Evolutionary conservation across 2,888 invertebrate genomes (phyloP).

Genomic region (Kuschelorhynchus macadamiae): DNA sequence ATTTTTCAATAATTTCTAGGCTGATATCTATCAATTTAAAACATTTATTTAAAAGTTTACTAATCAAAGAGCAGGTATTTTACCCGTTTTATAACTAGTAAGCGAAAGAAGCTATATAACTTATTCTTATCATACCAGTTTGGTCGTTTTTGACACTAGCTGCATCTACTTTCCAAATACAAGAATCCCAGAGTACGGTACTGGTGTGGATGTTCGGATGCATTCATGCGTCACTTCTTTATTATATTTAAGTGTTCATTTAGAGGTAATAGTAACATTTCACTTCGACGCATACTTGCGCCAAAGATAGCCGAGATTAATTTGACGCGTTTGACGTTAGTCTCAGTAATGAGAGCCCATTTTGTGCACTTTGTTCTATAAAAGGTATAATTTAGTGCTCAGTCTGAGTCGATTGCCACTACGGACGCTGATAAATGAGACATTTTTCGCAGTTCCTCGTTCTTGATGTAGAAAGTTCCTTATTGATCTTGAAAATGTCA

Average conservation of each 20-base stretch:
- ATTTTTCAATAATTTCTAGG: too few relatives aligned
- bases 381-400: constrained; percentile 21
- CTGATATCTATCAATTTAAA: too few relatives aligned
- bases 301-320: constrained; percentile 12
- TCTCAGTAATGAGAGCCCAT: constrained; percentile 18
- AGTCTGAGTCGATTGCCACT: constrained; percentile 4
- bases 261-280: constrained; percentile 24
- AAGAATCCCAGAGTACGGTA: not conserved
- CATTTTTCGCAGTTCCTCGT: constrained; percentile 11
- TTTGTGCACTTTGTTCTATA: constrained; percentile 13
- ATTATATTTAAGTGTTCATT: constrained; percentile 11
- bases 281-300: constrained; percentile 19
- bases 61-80: too few relatives aligned
- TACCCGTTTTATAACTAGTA: too few relatives aligned
- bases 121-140: too few relatives aligned
- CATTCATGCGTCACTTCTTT: constrained; percentile 19
- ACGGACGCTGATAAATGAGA: constrained; percentile 17
- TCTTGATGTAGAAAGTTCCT: constrained; percentile 16
- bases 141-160: too few relatives aligned
- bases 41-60: too few relatives aligned
- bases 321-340: constrained; percentile 20
- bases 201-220: constrained; percentile 6
- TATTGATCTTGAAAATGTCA: constrained; percentile 15
- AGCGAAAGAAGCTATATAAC: too few relatives aligned
- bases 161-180: not conserved